These are phyloP conservation scores for Macrotis lagotis DNA, from an alignment of 2,113 vertebrate species.

Conservation along the genomic window DNA sequence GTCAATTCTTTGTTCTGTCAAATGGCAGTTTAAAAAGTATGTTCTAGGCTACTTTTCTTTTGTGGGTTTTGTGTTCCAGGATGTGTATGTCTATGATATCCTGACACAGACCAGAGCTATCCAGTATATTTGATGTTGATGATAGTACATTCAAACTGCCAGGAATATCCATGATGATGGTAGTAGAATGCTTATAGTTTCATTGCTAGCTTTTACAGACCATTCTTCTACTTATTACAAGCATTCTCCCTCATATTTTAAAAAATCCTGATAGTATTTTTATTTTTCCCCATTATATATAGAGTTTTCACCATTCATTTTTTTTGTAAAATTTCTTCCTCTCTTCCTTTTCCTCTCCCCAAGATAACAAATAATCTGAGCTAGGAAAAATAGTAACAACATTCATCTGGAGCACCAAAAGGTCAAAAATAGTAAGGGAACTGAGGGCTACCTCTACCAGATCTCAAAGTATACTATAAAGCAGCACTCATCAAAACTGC, in stretches of 20 bases:
- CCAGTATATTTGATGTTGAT: background rate
- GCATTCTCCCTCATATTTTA: background rate
- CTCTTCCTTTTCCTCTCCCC: too few species aligned
- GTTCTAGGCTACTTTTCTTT: background rate
- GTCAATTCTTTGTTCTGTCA: conserved; percentile 18
- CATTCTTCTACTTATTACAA: background rate
- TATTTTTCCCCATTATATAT: too few species aligned
- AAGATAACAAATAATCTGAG: too few species aligned
- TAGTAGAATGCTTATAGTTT: background rate
- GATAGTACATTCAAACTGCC: background rate
- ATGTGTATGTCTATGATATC: background rate
- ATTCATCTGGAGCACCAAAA: too few species aligned
- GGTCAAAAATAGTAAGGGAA: too few species aligned
- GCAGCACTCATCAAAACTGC: too few species aligned
- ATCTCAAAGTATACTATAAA: too few species aligned
- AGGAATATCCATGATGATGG: background rate
- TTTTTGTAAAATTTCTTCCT: too few species aligned
- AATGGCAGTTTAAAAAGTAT: background rate
- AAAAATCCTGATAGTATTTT: too few species aligned
- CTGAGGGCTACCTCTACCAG: too few species aligned
- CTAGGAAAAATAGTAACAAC: too few species aligned
- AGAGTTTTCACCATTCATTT: too few species aligned
- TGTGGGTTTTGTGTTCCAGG: background rate
- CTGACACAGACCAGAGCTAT: background rate
- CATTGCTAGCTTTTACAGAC: background rate